Evolutionary conservation across 53 echinoderm and acorn worm genomes (phyloP), one percentile per base, ranked within the genome.

Genomic region (Patiria pectinifera): DNA sequence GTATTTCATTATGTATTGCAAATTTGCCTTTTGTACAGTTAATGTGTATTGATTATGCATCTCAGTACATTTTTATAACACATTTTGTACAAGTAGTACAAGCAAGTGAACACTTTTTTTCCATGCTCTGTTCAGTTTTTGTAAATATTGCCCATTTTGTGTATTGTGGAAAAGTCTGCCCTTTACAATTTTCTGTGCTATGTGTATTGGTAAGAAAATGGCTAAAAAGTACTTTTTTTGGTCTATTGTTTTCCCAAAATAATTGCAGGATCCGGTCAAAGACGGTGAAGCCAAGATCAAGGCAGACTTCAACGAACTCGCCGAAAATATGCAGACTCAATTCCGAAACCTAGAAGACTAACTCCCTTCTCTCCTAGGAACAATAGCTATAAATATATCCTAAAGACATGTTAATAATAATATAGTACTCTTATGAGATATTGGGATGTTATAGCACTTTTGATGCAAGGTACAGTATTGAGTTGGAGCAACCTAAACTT

Each of bases 281-380:
- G 99, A 97, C 86, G 99, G 99, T 4, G 99, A 99, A 93, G 95
- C 99, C 89, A 99, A 99, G 80, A 99, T 99, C 92, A 99, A 96
- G 92, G 96, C 94, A 15, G 99, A 99, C 59, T 99, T 95, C 87
- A 70, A 85, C 13, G 97, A 99, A 71, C 95, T 97, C 5, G 85
- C 94, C 76, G 99, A 97, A 59, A 95, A 94, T 23, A 99, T 99
- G 99, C 96, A 96, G 26, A 94, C 96, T 49, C 95, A 88, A 26
- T 99, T 99, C 97, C 92, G 97, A 61, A 99, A 97, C 72, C 82
- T 98, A 77, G 98, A 98, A 78, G 98, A 98, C 76, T 97, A 93
- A 47, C 45, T 46, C 24, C 24, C 47, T 79, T 25, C 45, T 45
- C 80, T 47, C 4, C 15, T 9, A 12, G 9, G 12, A 4, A 79